Conservation (phyloP, 2,888 invertebrate genomes). For the Linnaemya vulpina region DNA sequence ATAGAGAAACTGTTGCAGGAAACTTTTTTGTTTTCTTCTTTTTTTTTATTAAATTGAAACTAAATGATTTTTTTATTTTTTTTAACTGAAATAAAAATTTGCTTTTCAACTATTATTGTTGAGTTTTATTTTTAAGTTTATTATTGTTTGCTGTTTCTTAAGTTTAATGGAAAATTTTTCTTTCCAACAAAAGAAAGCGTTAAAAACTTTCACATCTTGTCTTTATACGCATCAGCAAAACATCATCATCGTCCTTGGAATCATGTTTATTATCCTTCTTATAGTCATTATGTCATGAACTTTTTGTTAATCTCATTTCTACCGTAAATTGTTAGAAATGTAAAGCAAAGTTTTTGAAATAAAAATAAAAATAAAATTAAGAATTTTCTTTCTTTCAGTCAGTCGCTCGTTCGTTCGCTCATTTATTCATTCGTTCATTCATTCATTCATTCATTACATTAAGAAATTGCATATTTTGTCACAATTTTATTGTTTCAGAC, state of each 20-base stretch:
- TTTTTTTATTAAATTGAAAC: conserved; percentile 29
- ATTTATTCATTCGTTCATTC: conserved; percentile 38
- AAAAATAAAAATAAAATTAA: not conserved
- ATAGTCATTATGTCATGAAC: conserved; percentile 18
- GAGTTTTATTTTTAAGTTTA: conserved; percentile 27
- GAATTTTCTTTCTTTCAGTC: not conserved
- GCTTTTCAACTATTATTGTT: not conserved
- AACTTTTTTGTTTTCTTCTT: not conserved
- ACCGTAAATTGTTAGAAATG: not conserved
- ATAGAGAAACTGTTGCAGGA: conserved; percentile 21
- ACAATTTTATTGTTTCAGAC: conserved; percentile 47
- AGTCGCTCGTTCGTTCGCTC: not conserved
- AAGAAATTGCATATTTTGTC: conserved; percentile 62
- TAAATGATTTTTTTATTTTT: conserved; percentile 9
- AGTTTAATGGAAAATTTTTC: conserved; percentile 40
- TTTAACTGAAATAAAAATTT: conserved; percentile 16
- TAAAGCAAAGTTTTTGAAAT: conserved; percentile 1
- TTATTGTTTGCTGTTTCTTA: conserved; percentile 38
- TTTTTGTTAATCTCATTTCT: conserved; percentile 13
- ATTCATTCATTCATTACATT: conserved; percentile 55
- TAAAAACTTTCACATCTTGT: conserved; percentile 25
- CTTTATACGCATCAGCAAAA: conserved; percentile 14
- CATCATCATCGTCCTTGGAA: conserved; percentile 24
- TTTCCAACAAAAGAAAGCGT: conserved; percentile 9
- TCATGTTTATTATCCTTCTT: conserved; percentile 18